A percentile compares a stretch with the other conserved stretches of the same genome.
Conservation (phyloP, 53 echinoderm and acorn worm genomes). For the Paelopatides confundens region DNA sequence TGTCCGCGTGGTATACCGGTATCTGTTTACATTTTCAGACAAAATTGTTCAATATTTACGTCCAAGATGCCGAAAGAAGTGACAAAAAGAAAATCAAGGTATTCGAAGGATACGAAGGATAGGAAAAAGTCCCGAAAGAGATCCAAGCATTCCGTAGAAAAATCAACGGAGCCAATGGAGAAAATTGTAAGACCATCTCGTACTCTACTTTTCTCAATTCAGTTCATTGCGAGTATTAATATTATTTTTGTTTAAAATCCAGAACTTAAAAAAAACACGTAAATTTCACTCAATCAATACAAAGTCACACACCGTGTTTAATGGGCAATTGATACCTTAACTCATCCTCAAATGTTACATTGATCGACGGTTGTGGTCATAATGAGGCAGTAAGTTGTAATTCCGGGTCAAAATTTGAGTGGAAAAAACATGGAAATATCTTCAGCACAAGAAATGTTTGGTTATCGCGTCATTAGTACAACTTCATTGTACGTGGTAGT, state of each 20-base stretch:
- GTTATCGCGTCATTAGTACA: constrained; percentile 2
- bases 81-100: too few relatives aligned
- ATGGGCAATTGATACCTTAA: not conserved
- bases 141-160: constrained; percentile 23
- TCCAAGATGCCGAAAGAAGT: constrained; percentile 45
- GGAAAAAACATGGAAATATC: constrained; percentile 24
- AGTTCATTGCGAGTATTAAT: not conserved
- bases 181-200: constrained; percentile 37
- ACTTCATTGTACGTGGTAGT: not conserved
- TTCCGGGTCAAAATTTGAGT: constrained; percentile 12
- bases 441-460: not conserved
- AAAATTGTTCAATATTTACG: constrained; percentile 9
- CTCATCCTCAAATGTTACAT: constrained; percentile 40
- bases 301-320: not conserved
- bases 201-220: too few relatives aligned
- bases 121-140: constrained; percentile 30
- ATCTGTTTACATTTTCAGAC: constrained; percentile 31
- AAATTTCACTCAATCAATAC: not conserved
- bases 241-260: constrained; percentile 30
- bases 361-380: constrained; percentile 25
- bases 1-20: constrained; percentile 46
- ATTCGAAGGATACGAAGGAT: constrained; percentile 15
- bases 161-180: constrained; percentile 29
- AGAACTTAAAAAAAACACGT: constrained; percentile 22
- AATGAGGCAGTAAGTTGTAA: not conserved